Evolutionary conservation across 2,797 vertebrate species (phyloP), one percentile per base, ranked within the genome.

Genomic region (Fistularia tabacaria): DNA sequence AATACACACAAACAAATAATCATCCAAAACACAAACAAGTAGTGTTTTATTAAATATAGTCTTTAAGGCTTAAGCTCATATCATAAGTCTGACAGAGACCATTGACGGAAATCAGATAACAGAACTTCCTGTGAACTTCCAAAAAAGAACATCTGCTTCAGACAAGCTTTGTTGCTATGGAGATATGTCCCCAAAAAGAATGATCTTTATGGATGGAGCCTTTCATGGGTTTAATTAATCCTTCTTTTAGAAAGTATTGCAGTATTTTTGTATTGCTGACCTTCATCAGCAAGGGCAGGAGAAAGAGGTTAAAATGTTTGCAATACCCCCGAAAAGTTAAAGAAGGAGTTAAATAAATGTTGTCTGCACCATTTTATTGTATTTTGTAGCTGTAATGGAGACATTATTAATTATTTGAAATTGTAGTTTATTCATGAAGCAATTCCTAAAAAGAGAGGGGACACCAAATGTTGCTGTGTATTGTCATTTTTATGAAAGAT

Each of bases 161-260:
- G 51, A 71, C 49, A 44, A 48, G 63, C 71, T 71, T 62, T 66
- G 72, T 82, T 83, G 63, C 80, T 63, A 74, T 80, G 76, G 74
- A 55, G 71, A 82, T 71, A 15, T n/a, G 69, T 54, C 61, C 50
- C 66, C 25, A 59, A 49, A 15, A 52, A 13, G 62, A 42, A 38
- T 62, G 46, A 15, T 57, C 46, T 63, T 47, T 65, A 36, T 60
- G 13, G 57, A 36, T 64, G 52, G 46, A 39, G 38, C 59, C n/a
- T 61, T 71, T 57, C 69, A 44, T 56, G 6, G 8, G 38, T 38
- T n/a, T 45, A 68, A 50, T 57, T 5, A 54, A 50, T 39, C 60
- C 8, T 66, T 49, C 12, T 46, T 41, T 36, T 56, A 44, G 25
- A 25, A n/a, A 25, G 25, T 25, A 25, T 25, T 25, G n/a, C n/a